These are phyloP conservation scores for Idris sp. DNA, from an alignment of 1,140 invertebrate genomes.

Conservation along the genomic window DNA sequence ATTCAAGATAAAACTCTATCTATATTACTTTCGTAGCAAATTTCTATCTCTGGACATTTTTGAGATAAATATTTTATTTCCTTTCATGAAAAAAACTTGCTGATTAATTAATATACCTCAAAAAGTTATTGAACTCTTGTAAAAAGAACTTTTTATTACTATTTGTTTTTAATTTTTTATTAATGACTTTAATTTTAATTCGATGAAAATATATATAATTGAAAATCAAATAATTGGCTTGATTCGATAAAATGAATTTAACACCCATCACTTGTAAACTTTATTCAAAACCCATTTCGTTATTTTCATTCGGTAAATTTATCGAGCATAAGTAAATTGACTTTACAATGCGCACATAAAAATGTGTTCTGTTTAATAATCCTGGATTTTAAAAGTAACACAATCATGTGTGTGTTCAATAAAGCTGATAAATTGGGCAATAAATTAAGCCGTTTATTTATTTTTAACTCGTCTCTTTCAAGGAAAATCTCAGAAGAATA, in stretches of 20 bases:
- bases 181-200: no score
- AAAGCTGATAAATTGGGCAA: no score
- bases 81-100: constrained; percentile 7
- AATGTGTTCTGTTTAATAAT: neutral
- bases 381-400: neutral
- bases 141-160: no score
- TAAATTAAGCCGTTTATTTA: no score
- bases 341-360: constrained; percentile 1
- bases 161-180: no score
- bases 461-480: no score
- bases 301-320: constrained; percentile 1
- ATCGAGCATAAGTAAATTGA: constrained; percentile 5
- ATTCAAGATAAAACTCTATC: constrained; percentile 30
- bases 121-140: constrained; percentile 12
- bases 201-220: no score
- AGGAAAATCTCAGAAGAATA: no score
- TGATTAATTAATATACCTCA: constrained; percentile 30
- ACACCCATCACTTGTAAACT: neutral
- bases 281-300: constrained; percentile 7
- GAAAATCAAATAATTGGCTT: no score
- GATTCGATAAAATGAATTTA: neutral
- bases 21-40: constrained; percentile 20
- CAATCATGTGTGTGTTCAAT: neutral
- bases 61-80: constrained; percentile 29
- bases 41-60: constrained; percentile 16